phyloP scores from a whole-genome alignment of 1,140 invertebrate species.

The Drosophila ironensis region DNA sequence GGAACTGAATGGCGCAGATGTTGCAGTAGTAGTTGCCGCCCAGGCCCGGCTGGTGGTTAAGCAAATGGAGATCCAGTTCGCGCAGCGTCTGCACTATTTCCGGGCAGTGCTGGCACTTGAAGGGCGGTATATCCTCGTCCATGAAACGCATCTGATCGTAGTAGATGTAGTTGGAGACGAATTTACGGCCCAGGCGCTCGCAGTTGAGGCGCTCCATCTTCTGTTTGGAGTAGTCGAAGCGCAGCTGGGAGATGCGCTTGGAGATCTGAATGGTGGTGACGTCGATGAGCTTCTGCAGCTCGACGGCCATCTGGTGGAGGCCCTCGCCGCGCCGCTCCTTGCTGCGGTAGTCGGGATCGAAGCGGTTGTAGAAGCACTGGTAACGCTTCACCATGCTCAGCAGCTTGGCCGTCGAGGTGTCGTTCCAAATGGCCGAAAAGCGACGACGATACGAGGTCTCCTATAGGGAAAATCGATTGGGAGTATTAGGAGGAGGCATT shows the following conservation, averaged over 20 bases:
- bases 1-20: conserved; percentile 63
- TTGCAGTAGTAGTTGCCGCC: conserved; percentile 62
- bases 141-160: conserved; percentile 77
- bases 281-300: conserved; percentile 68
- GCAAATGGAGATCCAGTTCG: conserved; percentile 67
- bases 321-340: conserved; percentile 76
- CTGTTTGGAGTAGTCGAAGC: conserved; percentile 77
- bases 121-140: conserved; percentile 75
- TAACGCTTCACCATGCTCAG: conserved; percentile 66
- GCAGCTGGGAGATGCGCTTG: conserved; percentile 74
- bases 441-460: conserved; percentile 73
- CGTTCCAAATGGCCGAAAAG: conserved; percentile 76
- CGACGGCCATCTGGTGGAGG: conserved; percentile 69
- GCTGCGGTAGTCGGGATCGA: conserved; percentile 74
- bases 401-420: conserved; percentile 69
- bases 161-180: conserved; percentile 68
- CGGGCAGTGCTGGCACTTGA: conserved; percentile 69
- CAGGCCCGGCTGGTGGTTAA: conserved; percentile 62
- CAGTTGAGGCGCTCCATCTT: conserved; percentile 69
- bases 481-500: too few species aligned
- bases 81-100: conserved; percentile 69
- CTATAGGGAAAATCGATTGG: conserved; percentile 10
- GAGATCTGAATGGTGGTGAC: conserved; percentile 77
- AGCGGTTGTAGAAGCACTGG: conserved; percentile 76
- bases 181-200: conserved; percentile 60